Base-by-base conservation (phyloP, 2,888 invertebrate species). In the Pristionchus arcanus region DNA sequence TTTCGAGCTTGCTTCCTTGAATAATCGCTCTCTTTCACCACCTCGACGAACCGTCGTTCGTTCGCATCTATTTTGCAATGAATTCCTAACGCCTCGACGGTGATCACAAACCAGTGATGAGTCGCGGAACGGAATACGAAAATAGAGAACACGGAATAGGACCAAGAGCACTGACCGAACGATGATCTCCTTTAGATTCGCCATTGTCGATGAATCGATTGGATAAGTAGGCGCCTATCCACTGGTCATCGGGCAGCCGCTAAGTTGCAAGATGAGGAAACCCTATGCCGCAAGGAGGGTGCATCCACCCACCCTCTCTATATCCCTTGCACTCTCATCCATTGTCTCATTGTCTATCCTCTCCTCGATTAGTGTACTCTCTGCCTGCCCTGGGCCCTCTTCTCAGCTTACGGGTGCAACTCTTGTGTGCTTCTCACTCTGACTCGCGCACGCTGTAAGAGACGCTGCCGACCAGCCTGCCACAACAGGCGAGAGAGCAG, bases 181-280 rank as follows among this genome's bases (percentile, higher is more conserved):
- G 37, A 85, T 85, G 55, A 85, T 85, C 59, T 85, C 84, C 37
- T 85, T 85, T 21, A 85, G 84, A 59, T 85, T 85, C 19, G 84
- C 84, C 84, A 85, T 85, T 55, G 28, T 34, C 16, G 42, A 19
- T 28, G 74, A 68, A 28, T 68, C 31, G 68, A 68, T n/a, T 31
- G 15, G 31, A 34, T 71, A 25, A 42, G 77, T 71, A 42, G 74
- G 21, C 42, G 49, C 49, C 28, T 81, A 81, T 49, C 81, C n/a
- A 21, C 42, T 25, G 77, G n/a, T 49, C 81, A 81, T 28, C 81
- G 5, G 49, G 28, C n/a, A 53, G 28, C 81, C 77, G 25, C 77
- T 63, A 3, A 77, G 37, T 42, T 77, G 68, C 77, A 15, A 42
- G 37, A 25, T 1, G 42, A 42, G 25, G 81, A 81, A 42, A 53